These are phyloP conservation scores for Cheilosia vernalis DNA, from an alignment of 2,888 invertebrate species.

Conservation along the genomic window DNA sequence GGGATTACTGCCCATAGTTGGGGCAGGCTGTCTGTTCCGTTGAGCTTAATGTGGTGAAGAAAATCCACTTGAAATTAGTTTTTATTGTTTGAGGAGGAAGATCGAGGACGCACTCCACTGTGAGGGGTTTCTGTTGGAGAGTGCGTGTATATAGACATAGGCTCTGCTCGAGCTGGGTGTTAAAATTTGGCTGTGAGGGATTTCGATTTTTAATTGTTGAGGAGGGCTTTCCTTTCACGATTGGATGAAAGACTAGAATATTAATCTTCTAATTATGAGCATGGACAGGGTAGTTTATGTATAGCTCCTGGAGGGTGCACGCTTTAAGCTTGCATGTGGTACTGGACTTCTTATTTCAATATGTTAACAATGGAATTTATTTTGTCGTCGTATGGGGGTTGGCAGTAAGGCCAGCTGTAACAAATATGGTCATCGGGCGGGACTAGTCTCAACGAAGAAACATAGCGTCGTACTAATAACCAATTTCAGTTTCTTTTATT, in stretches of 20 bases:
- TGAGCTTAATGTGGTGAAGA: slow-evolving; percentile 73
- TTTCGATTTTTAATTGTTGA: slow-evolving; percentile 38
- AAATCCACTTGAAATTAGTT: slow-evolving; percentile 70
- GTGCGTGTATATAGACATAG: neutral
- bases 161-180: slow-evolving; percentile 15
- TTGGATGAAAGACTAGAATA: slow-evolving; percentile 13
- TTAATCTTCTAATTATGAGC: slow-evolving; percentile 8
- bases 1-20: slow-evolving; percentile 66
- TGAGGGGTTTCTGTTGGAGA: neutral
- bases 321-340: too few species aligned
- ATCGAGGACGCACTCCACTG: slow-evolving; percentile 51
- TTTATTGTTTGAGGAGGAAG: slow-evolving; percentile 55
- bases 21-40: slow-evolving; percentile 43
- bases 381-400: too few species aligned
- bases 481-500: too few species aligned
- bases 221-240: neutral
- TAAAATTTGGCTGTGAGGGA: slow-evolving; percentile 36
- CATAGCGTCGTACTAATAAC: too few species aligned
- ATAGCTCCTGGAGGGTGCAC: too few species aligned
- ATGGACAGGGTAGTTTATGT: neutral
- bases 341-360: too few species aligned
- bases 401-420: too few species aligned
- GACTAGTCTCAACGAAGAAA: too few species aligned
- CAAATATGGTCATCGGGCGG: too few species aligned
- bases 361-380: too few species aligned